Conservation (phyloP, 2,113 vertebrate species). For the Gymnorhina tibicen region DNA sequence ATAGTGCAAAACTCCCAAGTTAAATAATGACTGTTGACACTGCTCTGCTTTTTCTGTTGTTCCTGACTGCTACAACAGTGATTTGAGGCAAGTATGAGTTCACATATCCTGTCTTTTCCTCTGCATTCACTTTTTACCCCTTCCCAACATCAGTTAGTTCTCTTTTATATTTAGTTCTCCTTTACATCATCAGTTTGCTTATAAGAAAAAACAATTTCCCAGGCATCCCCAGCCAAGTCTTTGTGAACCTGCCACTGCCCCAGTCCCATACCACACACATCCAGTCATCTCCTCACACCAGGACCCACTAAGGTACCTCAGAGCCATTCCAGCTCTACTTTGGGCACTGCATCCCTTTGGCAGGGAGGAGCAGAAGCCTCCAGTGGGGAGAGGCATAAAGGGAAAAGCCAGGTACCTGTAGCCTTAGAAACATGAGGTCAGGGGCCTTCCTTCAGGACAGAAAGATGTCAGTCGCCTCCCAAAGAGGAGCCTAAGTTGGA, state of each 20-base stretch:
- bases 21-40: neutral
- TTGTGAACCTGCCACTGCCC: neutral
- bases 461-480: neutral
- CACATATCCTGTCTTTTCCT: neutral
- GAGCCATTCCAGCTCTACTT: neutral
- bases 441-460: neutral
- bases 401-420: neutral
- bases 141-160: neutral
- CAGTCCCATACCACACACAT: neutral
- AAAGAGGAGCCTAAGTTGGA: neutral
- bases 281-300: neutral
- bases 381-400: neutral
- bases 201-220: neutral
- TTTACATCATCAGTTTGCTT: neutral
- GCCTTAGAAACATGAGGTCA: neutral
- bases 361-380: neutral
- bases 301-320: neutral
- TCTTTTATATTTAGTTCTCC: neutral
- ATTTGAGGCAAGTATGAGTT: neutral
- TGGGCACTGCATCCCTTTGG: neutral
- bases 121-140: neutral
- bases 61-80: neutral
- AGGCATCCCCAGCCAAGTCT: neutral
- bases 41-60: neutral
- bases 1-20: neutral